phyloP scores from a whole-genome alignment of 2,113 vertebrate genomes.

The Micronisus gabar region DNA sequence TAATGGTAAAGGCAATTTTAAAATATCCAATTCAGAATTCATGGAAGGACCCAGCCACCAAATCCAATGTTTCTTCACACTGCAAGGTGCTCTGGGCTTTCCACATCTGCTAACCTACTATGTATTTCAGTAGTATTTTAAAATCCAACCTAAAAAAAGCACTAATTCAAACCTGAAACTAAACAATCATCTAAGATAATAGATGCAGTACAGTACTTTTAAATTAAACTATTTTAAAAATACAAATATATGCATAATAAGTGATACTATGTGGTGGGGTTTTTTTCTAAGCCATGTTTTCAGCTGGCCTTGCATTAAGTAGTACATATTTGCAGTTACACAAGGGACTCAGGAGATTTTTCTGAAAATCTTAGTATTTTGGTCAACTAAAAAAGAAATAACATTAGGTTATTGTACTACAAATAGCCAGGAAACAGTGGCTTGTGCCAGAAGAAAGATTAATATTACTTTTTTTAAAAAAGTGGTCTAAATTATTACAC shows the following conservation, averaged over 20 bases:
- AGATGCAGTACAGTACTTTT: neutral
- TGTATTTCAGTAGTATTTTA: neutral
- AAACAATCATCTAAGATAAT: neutral
- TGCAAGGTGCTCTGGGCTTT: neutral
- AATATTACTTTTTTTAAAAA: neutral
- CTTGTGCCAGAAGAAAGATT: slow-evolving; percentile 37
- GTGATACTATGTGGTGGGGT: neutral
- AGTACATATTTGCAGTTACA: neutral
- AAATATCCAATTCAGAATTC: neutral
- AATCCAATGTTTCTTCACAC: neutral
- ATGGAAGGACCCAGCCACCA: neutral
- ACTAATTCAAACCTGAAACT: neutral
- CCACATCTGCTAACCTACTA: neutral
- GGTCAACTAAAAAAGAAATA: slow-evolving; percentile 6
- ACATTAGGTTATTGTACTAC: neutral
- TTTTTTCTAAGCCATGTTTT: neutral
- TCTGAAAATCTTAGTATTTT: slow-evolving; percentile 1
- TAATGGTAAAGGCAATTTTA: neutral
- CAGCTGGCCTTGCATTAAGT: neutral
- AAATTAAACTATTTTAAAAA: neutral
- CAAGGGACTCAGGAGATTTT: neutral
- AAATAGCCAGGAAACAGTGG: neutral
- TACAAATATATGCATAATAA: neutral
- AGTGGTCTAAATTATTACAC: neutral
- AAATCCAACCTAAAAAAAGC: neutral